Evolutionary conservation across 2,888 invertebrate species (phyloP), one percentile per base, ranked within the genome.

Genomic region (Athalia rosae): DNA sequence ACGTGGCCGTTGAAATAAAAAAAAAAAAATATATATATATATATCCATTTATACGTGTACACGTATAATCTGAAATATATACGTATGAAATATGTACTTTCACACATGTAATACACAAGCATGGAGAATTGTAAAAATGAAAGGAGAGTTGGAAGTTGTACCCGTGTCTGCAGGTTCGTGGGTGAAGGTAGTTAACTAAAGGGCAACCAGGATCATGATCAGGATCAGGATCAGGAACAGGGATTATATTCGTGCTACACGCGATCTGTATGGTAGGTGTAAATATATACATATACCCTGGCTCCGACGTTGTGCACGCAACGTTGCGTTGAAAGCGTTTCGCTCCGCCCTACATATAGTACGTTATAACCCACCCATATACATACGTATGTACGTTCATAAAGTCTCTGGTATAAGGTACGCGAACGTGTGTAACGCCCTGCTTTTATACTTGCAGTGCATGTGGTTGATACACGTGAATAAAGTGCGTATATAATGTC

Each of bases 311-410:
- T 9, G 59, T 47, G 61, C 61, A 74, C 74, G 74, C 74, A 74
- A 62, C 61, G 61, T 74, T 62, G 74, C 74, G 74, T 74, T 74
- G 74, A 61, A 61, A 74, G 59, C 74, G 61, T 74, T 74, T 74
- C 74, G 41, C 61, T 74, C 74, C 62, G 62, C 48, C 74, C 50
- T 74, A 59, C 61, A 74, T 71, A 64, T 47, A 47, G 61, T 61
- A 6, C 28, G 28, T 28, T 28, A 28, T 28, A 28, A 2, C 28
- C 28, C 28, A 28, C 28, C 28, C n/a, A n/a, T n/a, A 28, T 28
- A 28, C 28, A 28, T 28, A 28, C 28, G 28, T 28, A 7, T 7
- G 7, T 28, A 13, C 8, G 13, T 67, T 53, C 53, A 6, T 56
- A 48, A 8, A 43, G 58, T 58, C 1, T 58, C 13, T 56, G 43